Conservation (phyloP, 2,797 vertebrate species). For the Coccyzus lansbergi region DNA sequence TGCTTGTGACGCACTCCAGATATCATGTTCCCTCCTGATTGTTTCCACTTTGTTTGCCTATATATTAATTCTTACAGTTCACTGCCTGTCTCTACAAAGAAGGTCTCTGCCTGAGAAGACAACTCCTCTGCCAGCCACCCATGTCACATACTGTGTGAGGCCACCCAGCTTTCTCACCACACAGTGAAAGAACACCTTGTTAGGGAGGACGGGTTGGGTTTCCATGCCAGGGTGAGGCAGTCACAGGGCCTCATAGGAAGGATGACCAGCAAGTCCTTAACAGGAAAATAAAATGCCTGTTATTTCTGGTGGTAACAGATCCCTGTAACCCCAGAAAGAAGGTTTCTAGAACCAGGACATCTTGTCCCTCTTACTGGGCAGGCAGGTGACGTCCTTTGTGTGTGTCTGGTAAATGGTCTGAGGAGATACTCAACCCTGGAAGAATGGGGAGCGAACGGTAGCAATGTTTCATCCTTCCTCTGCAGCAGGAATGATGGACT, state of each 20-base stretch:
- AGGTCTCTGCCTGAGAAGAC: neutral
- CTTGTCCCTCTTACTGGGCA: neutral
- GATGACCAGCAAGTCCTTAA: neutral
- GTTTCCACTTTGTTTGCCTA: slow-evolving; percentile 49
- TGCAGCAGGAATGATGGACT: neutral
- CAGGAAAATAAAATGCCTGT: neutral
- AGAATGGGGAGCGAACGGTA: neutral
- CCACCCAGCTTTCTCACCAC: neutral
- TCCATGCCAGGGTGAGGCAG: neutral
- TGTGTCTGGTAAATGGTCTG: neutral
- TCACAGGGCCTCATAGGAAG: neutral
- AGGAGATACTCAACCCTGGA: neutral
- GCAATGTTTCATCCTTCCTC: neutral
- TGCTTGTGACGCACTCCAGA: slow-evolving; percentile 50
- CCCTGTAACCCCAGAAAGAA: neutral
- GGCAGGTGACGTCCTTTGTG: neutral
- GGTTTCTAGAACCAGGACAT: neutral
- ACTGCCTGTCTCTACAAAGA: slow-evolving; percentile 16
- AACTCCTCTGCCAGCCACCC: neutral
- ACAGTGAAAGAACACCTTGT: slow-evolving; percentile 48
- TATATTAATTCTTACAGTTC: slow-evolving; percentile 54
- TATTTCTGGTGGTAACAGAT: neutral
- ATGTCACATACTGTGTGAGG: neutral
- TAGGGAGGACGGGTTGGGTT: neutral
- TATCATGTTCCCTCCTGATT: slow-evolving; percentile 55